Conservation (phyloP, 1,140 invertebrate species). For the Lysiphlebus fabarum region DNA sequence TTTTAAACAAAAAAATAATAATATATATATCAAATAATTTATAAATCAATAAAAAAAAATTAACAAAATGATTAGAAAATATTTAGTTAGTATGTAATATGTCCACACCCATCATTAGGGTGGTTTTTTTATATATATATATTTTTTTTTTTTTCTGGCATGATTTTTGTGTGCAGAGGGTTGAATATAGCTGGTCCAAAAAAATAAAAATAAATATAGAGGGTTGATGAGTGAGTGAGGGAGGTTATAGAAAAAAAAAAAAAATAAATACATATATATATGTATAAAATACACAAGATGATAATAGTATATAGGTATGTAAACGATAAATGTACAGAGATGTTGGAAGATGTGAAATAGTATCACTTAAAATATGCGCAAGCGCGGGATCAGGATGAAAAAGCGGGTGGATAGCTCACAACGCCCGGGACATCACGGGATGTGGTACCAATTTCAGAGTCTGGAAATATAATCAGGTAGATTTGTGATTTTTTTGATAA, state of each 20-base stretch:
- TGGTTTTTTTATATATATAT: too few species aligned
- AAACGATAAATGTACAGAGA: conserved; percentile 19
- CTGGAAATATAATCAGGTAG: conserved; percentile 4
- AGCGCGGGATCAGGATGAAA: conserved; percentile 47
- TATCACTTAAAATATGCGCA: conserved; percentile 40
- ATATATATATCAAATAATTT: too few species aligned
- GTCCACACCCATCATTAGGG: too few species aligned
- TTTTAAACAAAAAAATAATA: too few species aligned
- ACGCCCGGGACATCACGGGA: conserved; percentile 52
- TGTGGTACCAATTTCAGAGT: conserved; percentile 25
- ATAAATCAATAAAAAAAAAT: too few species aligned
- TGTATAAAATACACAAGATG: not conserved
- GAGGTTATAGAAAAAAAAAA: not conserved
- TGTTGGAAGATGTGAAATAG: conserved; percentile 13
- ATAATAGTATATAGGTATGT: too few species aligned
- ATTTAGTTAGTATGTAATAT: too few species aligned
- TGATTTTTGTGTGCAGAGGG: too few species aligned
- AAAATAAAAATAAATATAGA: too few species aligned
- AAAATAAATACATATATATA: not conserved
- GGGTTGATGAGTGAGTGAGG: not conserved
- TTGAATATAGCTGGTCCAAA: too few species aligned
- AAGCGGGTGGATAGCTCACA: conserved; percentile 50
- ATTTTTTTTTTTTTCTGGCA: too few species aligned
- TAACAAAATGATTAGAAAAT: too few species aligned
- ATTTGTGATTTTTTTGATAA: not conserved